A percentile compares a stretch with the other conserved stretches of the same genome.
phyloP scores from a whole-genome alignment of 1,140 invertebrate genomes.

The Chrysopa pallens region DNA sequence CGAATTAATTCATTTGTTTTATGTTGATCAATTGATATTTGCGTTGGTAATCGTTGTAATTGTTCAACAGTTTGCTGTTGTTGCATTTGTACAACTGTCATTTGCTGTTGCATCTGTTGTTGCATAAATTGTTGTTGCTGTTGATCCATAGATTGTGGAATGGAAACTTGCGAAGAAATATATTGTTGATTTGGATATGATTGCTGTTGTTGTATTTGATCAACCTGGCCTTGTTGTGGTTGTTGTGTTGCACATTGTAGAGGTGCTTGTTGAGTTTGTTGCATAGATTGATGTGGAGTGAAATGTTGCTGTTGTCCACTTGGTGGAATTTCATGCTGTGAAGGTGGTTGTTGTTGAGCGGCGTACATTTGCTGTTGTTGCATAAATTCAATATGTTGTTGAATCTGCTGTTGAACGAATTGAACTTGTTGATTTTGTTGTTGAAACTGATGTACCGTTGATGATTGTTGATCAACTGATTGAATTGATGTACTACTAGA shows the following conservation, averaged over 20 bases:
- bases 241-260: neutral
- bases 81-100: too few species aligned
- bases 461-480: conserved; percentile 9
- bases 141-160: neutral
- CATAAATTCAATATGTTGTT: conserved; percentile 4
- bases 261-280: conserved; percentile 1
- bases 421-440: conserved; percentile 8
- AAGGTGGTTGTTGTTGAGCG: conserved; percentile 1
- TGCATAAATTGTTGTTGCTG: neutral
- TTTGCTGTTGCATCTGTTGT: too few species aligned
- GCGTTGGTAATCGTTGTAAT: too few species aligned
- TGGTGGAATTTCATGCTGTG: conserved; percentile 2
- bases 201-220: conserved; percentile 3
- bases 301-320: neutral
- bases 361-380: conserved; percentile 5
- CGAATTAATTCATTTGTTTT: neutral
- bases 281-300: neutral
- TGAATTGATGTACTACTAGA: conserved; percentile 7
- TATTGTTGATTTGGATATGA: conserved; percentile 6
- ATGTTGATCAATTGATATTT: too few species aligned
- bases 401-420: conserved; percentile 6
- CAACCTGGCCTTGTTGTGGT: conserved; percentile 4
- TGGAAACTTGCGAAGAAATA: conserved; percentile 2
- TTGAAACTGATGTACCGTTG: conserved; percentile 17
- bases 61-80: too few species aligned